Evolutionary conservation across 2,797 vertebrate genomes (phyloP).

Genomic region (Valencia hispanica): DNA sequence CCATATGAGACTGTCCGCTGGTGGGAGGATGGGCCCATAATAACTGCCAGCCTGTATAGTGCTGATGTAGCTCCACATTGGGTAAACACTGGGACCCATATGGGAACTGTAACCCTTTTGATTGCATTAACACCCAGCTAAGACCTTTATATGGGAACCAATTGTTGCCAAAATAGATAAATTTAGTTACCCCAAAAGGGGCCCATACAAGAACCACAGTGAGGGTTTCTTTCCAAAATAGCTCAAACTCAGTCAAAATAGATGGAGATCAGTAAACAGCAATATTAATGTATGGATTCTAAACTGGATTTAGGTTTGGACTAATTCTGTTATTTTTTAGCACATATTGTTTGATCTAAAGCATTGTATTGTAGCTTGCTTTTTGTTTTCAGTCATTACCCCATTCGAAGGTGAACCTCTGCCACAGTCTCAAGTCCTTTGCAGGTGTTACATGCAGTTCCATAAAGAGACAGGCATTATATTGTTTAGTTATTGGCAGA

Average conservation of each 20-base stretch:
- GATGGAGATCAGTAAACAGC: not conserved
- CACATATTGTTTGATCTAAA: not conserved
- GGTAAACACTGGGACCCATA: not conserved
- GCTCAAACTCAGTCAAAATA: not conserved
- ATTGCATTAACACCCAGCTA: not conserved
- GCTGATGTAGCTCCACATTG: not conserved
- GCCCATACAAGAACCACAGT: not conserved
- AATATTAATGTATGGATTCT: not conserved
- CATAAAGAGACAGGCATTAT: not conserved
- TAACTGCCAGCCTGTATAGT: not conserved
- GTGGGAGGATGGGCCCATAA: not conserved
- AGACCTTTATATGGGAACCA: not conserved
- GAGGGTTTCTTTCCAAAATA: not conserved
- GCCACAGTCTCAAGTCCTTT: not conserved
- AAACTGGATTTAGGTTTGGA: not conserved
- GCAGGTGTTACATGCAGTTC: not conserved
- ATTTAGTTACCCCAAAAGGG: not conserved
- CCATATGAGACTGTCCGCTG: no score
- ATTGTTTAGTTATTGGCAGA: not conserved
- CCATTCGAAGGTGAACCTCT: not conserved
- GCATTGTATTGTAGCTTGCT: not conserved
- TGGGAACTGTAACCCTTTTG: not conserved
- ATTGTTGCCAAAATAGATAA: not conserved
- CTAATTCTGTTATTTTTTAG: not conserved
- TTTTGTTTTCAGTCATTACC: not conserved